Base-by-base conservation (phyloP, 2,797 vertebrate species). In the Merluccius polli region DNA sequence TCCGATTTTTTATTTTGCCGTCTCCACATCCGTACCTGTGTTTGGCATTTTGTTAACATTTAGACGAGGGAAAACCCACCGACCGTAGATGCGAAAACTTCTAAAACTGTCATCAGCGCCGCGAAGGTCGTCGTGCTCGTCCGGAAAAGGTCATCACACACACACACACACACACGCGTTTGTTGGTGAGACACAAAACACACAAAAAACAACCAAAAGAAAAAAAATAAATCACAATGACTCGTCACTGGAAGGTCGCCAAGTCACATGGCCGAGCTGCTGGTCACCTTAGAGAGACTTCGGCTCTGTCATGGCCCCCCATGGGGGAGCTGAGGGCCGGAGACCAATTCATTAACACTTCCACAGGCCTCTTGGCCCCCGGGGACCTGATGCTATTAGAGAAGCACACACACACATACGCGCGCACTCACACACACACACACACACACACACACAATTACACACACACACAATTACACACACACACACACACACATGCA, bases 321-420 rank as follows among this genome's bases (percentile, higher is more conserved):
- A 3, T 73, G 21, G 27, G 38, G 73, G 76, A 79, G 68, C 21
- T 30, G 36, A 69, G 21, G 71, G 71, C 36, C 27, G 68, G 73
- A 84, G 78, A 81, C 82, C 59, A 80, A 86, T 81, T 72, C 75
- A 75, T 77, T 75, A 70, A 30, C 59, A 63, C 59, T 29, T 73
- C 12, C 30, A 69, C 67, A 68, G 79, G 65, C 73, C 70, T 63
- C 31, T 73, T 3, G 41, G 41, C 29, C 33, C 81, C 75, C 81
- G 77, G 82, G 33, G 41, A 78, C 52, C 78, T 63, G 75, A 71
- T 65, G 75, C 72, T 73, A 75, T 81, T 72, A 81, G 78, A 71
- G 72, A 82, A 81, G 87, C 72, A 83, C 35, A 52, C 21, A 41
- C 21, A 69, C n/a, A 41, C n/a, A 69, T 9, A 41, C 38, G 13